Evolutionary conservation across 2,888 invertebrate species (phyloP), one percentile per base, ranked within the genome.

Genomic region (Protonemura montana): DNA sequence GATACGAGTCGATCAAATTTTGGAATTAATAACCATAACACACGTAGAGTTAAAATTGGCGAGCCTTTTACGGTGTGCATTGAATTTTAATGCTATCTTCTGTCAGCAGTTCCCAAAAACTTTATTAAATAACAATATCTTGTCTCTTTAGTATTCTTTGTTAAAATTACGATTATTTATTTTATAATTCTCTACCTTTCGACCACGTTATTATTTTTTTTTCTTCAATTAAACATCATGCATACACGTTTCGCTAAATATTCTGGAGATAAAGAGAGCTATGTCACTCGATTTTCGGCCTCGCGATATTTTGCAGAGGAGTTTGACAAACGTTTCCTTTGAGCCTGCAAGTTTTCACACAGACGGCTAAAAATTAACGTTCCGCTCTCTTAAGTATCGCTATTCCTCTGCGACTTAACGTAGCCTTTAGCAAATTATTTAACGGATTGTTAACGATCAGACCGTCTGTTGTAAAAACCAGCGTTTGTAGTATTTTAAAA

Each of bases 41-140:
- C 59, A 59, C 21, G 59, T 59, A 59, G 59, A 59, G 59, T 59
- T 59, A 59, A 59, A 59, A 59, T 59, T 21, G 16, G 59, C 59
- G 59, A 21, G 59, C 21, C 13, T 7, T 59, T 59, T 59, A 21
- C 1, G 59, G 59, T 59, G 59, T 59, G 59, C 59, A 59, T 7
- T 59, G 13, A 16, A 59, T 59, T 59, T 59, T 1, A 16, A 59
- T 59, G 59, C 59, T 59, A 59, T 59, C 7, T 59, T 84, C 13
- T 27, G 29, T 76, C 59, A 84, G 84, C 84, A 84, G 84, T 30
- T 84, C 84, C 84, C 84, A 84, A 84, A 84, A 59, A 28, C 84
- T 76, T 29, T 84, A 81, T 76, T 59, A 59, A 59, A 84, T 84
- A 84, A 84, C 84, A 84, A 26, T 84, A 81, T 84, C 84, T 76